Evolutionary conservation across 2,113 vertebrate species (phyloP), one percentile per base, ranked within the genome.

Genomic region (Butorides virescens): DNA sequence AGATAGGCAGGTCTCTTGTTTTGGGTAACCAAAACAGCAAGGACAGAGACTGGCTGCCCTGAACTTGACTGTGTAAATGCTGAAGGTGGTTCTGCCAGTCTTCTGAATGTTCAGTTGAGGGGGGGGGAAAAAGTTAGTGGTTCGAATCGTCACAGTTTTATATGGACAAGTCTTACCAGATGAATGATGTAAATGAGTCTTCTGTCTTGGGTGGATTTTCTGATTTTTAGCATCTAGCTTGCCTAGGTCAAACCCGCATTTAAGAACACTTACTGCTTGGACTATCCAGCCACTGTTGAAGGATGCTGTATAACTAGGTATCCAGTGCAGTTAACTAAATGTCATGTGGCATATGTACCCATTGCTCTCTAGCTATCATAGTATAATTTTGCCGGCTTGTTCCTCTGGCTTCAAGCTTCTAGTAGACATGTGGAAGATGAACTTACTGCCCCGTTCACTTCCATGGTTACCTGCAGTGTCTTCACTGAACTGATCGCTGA

Each of bases 321-420:
- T 50, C 26, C 15, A 55, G 0, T 58, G 66, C 22, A 39, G 26
- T n/a, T 50, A 32, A 12, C 10, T 14, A 2, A 21, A 29, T 8
- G 16, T 42, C 39, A 14, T 16, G 22, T 46, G 61, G 11, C 18
- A 2, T 8, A 8, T 3, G 18, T 7, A 68, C 18, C 21, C 4
- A 2, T 65, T 2, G 0, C 10, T 52, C 10, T 16, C 26, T 30
- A 3, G 30, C 9, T 50, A 8, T 26, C 1, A 0, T 13, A 3
- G 29, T 36, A 25, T 18, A 11, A 22, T 68, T 49, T 15, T 47
- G 10, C 21, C 37, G 29, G 4, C 26, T 68, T 34, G 3, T 23
- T 79, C 36, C 15, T 72, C 15, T 66, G 49, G 11, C n/a, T 63
- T 77, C 34, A 52, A 11, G 36, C 23, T 78, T 61, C 15, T 19